Evolutionary conservation across 2,113 vertebrate species (phyloP), one percentile per base, ranked within the genome.

Genomic region (Tenrec ecaudatus): DNA sequence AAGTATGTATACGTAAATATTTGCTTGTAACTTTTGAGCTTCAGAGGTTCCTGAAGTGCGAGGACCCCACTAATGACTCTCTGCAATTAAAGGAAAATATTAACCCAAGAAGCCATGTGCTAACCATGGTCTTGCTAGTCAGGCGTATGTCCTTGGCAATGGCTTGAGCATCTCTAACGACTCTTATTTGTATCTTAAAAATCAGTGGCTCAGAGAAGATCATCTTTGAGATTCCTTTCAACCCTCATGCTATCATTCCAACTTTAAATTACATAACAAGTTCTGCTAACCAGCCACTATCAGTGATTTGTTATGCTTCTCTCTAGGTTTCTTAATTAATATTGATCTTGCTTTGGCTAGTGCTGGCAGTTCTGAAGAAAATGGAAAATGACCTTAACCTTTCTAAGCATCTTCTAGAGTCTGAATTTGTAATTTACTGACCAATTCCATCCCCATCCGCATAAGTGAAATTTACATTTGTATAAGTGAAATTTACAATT

Each of bases 371-470:
- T 95, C 17, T 77, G 33, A 89, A 89, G 91, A 93, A 97, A 97
- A 93, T 73, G 62, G 84, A 83, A 97, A 96, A 95, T 93, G 82
- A 84, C 87, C 87, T 87, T 96, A 96, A 96, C 96, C 94, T 96
- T 96, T 93, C 96, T 82, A 80, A 78, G 75, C 53, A 85, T 89
- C 75, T 78, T 88, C 78, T 89, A 91, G 84, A 91, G 89, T 95
- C 94, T 82, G n/a, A 92, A 92, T 93, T 94, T 88, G 75, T 91
- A 95, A 94, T 87, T 94, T 95, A 87, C 58, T 81, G 86, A 53
- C 19, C 73, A 84, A 84, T 96, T 96, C 79, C 60, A 75, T 25
- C 91, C 76, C 91, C 76, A 53, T 92, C 94, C 90, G 19, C 68
- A 14, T 23, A 88, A 86, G 79, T 69, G 19, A 95, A 89, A 94